Evolutionary conservation across 2,113 vertebrate species (phyloP), one percentile per base, ranked within the genome.

Genomic region (Thermophis baileyi): DNA sequence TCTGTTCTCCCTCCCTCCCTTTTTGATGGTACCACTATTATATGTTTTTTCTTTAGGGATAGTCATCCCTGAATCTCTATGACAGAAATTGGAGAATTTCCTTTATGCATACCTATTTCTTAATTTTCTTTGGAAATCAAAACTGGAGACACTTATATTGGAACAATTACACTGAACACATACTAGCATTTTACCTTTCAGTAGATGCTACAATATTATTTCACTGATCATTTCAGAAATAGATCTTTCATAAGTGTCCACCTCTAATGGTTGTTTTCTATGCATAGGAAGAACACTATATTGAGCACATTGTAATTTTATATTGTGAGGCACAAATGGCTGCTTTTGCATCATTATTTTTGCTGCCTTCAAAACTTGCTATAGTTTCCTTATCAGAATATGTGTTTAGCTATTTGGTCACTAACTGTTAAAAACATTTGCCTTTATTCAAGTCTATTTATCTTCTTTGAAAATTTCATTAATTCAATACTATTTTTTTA

Each of bases 61-160:
- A 11, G 24, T 18, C 49, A 47, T 1, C 1, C 60, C 30, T 16
- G 25, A 35, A 22, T 5, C 9, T 89, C 46, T 44, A 20, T 47
- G 30, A 22, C 0, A 0, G 50, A 3, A 1, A 0, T 0, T 30
- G 40, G 4, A 53, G 49, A 94, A 87, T 2, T 0, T 1, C 5
- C 2, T 12, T 88, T 46, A 10, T 35, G 25, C 24, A 18, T 93
- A 5, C 20, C 57, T 69, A 94, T 22, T 4, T 5, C 1, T 92
- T 88, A 14, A 24, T 54, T 89, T 93, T 88, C 87, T 57, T 50
- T 91, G 54, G 51, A 91, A 91, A 90, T 24, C 49, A 87, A 53
- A 93, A 46, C 93, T 63, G 54, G 18, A 44, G 86, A 5, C 0
- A 0, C 87, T 90, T 0, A 0, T 35, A 86, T 1, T 22, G 85